These are phyloP conservation scores for Drosophila pegasa DNA, from an alignment of 2,888 invertebrate species.

Conservation along the genomic window DNA sequence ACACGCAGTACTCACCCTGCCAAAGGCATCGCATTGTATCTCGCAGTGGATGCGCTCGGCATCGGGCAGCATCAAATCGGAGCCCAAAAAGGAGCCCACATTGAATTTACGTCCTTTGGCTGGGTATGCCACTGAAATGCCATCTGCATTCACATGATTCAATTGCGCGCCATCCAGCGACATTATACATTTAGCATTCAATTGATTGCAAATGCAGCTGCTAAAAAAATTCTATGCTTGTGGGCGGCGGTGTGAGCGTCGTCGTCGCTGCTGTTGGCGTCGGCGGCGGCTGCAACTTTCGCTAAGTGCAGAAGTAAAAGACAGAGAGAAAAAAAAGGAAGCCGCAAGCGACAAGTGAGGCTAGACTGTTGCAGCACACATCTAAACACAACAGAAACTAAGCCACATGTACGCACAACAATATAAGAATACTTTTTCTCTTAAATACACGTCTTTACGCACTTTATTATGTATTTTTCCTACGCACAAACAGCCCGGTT, in stretches of 20 bases:
- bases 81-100: constrained; percentile 80
- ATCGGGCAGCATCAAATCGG: constrained; percentile 78
- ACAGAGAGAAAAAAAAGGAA: constrained; percentile 49
- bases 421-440: constrained; percentile 7
- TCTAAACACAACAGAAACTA: background rate
- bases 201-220: constrained; percentile 29
- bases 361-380: constrained; percentile 1
- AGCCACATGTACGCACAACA: constrained; percentile 1
- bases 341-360: constrained; percentile 26
- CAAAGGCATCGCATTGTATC: constrained; percentile 83
- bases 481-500: constrained; percentile 50
- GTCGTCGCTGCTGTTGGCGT: constrained; percentile 15
- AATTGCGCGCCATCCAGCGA: constrained; percentile 81
- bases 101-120: constrained; percentile 81
- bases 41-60: constrained; percentile 81
- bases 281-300: constrained; percentile 58
- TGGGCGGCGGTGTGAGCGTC: constrained; percentile 43
- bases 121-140: constrained; percentile 38
- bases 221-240: constrained; percentile 26
- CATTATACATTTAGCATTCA: constrained; percentile 67
- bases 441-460: background rate
- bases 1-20: constrained; percentile 79
- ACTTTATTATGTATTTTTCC: constrained; percentile 27
- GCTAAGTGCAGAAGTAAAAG: constrained; percentile 48
- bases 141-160: constrained; percentile 65